phyloP scores from a whole-genome alignment of 2,797 vertebrate species.

The Hoplostethus atlanticus region DNA sequence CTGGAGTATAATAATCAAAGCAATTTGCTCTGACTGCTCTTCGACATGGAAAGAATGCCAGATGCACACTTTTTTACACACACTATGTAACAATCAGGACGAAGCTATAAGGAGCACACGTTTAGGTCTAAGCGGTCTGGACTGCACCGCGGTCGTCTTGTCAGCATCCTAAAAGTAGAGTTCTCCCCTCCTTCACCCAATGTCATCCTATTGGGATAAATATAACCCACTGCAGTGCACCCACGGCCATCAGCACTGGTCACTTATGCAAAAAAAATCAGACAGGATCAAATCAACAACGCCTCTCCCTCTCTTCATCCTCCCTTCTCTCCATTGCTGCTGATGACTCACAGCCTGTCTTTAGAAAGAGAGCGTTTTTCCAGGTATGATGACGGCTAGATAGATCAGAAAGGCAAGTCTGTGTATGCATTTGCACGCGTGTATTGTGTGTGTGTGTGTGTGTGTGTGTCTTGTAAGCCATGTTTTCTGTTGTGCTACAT shows the following conservation, averaged over 20 bases:
- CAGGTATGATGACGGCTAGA: constrained; percentile 8
- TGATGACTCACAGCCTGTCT: constrained; percentile 41
- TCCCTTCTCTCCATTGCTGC: not conserved
- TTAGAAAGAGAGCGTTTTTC: constrained; percentile 10
- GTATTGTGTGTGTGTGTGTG: not conserved
- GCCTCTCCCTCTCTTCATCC: constrained; percentile 4
- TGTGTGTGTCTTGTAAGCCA: not conserved
- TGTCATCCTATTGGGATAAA: constrained; percentile 35
- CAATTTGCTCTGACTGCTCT: not conserved
- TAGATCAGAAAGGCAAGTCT: not conserved
- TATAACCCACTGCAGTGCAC: constrained; percentile 47
- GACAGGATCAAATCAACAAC: constrained; percentile 43
- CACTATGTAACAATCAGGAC: not conserved
- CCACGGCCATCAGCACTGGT: constrained; percentile 37
- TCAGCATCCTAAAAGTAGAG: constrained; percentile 7
- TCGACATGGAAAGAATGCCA: not conserved
- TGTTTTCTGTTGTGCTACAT: not conserved
- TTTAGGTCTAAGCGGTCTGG: not conserved
- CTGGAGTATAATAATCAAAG: not conserved
- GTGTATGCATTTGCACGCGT: not conserved
- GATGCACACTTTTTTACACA: not conserved
- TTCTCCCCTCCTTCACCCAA: not conserved
- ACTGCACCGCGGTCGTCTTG: constrained; percentile 12
- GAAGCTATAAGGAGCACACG: too few species aligned
- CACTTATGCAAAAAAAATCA: constrained; percentile 47